These are phyloP conservation scores for Ichneumoninae sp. DNA, from an alignment of 2,888 invertebrate genomes.

Conservation along the genomic window DNA sequence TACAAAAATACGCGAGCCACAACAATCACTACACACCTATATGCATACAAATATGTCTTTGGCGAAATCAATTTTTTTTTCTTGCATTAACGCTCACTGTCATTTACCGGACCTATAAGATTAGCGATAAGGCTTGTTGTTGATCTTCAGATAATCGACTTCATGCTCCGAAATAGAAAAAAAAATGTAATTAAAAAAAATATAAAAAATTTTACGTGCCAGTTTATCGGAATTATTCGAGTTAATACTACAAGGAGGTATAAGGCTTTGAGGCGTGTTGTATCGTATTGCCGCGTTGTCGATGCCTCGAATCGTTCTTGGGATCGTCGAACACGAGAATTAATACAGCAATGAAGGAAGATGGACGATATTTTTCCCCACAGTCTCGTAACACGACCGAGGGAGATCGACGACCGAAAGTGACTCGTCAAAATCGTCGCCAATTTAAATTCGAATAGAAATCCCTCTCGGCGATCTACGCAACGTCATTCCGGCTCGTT, in stretches of 20 bases:
- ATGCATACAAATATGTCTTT: neutral
- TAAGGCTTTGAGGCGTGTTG: slow-evolving; percentile 12
- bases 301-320: slow-evolving; percentile 41
- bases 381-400: slow-evolving; percentile 35
- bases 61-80: neutral
- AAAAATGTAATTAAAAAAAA: no score
- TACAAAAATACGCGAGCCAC: neutral
- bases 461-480: slow-evolving; percentile 67
- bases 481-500: slow-evolving; percentile 63
- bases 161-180: neutral
- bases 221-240: slow-evolving; percentile 5
- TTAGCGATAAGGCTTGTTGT: neutral
- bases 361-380: slow-evolving; percentile 4
- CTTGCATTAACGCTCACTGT: neutral
- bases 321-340: slow-evolving; percentile 43
- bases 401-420: slow-evolving; percentile 49
- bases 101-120: neutral
- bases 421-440: slow-evolving; percentile 68
- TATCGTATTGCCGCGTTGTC: slow-evolving; percentile 27
- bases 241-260: slow-evolving; percentile 27
- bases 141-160: neutral
- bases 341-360: neutral
- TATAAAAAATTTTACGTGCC: slow-evolving; percentile 1
- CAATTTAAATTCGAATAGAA: slow-evolving; percentile 71
- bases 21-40: neutral